phyloP scores from a whole-genome alignment of 1,140 invertebrate species.

The Drosophila melanogaster region Release_6_plus_ISO1_MT NC_004354.4:7460501-7461000 shows the following conservation, averaged over 20 bases:
- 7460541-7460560: slow-evolving; percentile 10
- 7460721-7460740: slow-evolving; percentile 50
- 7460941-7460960: slow-evolving; percentile 33
- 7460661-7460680: slow-evolving; percentile 17
- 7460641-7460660: slow-evolving; percentile 1
- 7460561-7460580: slow-evolving; percentile 38
- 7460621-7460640: slow-evolving; percentile 60
- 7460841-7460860: slow-evolving; percentile 47
- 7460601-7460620: slow-evolving; percentile 26
- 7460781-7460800: slow-evolving; percentile 84
- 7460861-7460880: slow-evolving; percentile 23
- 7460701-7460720: slow-evolving; percentile 6
- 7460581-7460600: slow-evolving; percentile 24
- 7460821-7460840: slow-evolving; percentile 51
- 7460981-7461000: slow-evolving; percentile 75
- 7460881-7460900: background rate
- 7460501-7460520: slow-evolving; percentile 72
- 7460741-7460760: slow-evolving; percentile 25
- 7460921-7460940: slow-evolving; percentile 41
- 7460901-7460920: slow-evolving; percentile 6
- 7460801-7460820: slow-evolving; percentile 79
- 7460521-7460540: slow-evolving; percentile 55
- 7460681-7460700: slow-evolving; percentile 2
- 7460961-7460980: slow-evolving; percentile 77
- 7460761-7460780: slow-evolving; percentile 84